Evolutionary conservation across 2,888 invertebrate species (phyloP), one percentile per base, ranked within the genome.

Genomic region (Drosophila nr. fundita): DNA sequence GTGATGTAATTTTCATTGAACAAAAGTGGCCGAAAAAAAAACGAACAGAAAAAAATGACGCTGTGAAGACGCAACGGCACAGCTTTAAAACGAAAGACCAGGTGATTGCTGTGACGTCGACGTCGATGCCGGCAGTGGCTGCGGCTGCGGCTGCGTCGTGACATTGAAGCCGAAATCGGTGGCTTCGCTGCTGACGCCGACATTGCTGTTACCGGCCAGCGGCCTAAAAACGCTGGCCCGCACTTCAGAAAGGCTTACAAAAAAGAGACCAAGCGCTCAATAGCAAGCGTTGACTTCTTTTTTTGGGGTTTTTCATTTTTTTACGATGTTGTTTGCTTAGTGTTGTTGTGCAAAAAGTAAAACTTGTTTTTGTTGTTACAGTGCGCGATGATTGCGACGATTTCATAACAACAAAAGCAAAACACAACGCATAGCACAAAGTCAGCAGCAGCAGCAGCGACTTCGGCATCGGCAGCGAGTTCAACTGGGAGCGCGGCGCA

Each of bases 241-340:
- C 60, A 61, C 60, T 49, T 61, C 68, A 57, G 53, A 68, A 55
- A 60, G 48, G 66, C 64, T 64, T 36, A 73, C 42, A 73, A 68
- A 83, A 83, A 85, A 80, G 83, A 82, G 87, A 73, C 73, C 83
- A 83, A 87, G 87, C 73, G 68, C 76, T 78, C 80, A 86, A 82
- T 78, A 76, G 72, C 85, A 83, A 82, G 72, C 87, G 79, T 83
- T 88, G 88, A 83, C 84, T 89, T 80, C 75, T 72, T 73, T 72
- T 69, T 55, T 55, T 55, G 55, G 55, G 55, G 55, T 38, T 55
- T 55, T 29, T 75, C 5, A 63, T 60, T 67, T 61, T 49, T 59
- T 66, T 54, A 8, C 21, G 7, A 8, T 21, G 45, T 18, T 27
- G 30, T 45, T 38, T 69, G n/a, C 32, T 24, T 57, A n/a, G 58